A percentile compares a stretch with the other conserved stretches of the same genome.
Evolutionary conservation across 2,797 vertebrate genomes (phyloP).

Genomic region (Chiloscyllium punctatum): DNA sequence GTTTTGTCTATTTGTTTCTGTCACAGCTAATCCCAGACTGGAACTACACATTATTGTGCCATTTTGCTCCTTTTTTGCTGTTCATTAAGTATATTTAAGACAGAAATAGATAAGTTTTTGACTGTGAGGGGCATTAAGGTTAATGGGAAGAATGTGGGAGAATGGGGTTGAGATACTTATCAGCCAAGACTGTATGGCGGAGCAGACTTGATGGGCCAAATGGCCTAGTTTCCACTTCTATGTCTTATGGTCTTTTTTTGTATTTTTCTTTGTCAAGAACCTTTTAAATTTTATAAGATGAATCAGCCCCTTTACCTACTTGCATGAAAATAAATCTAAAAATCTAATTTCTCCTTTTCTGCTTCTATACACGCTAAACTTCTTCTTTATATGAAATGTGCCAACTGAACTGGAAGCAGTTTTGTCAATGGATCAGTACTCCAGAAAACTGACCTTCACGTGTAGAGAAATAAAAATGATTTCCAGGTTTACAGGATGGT

Average conservation of each 20-base stretch:
- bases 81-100: too few relatives aligned
- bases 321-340: neutral
- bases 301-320: neutral
- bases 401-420: slow-evolving; percentile 38
- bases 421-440: neutral
- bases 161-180: too few relatives aligned
- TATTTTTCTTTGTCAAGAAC: neutral
- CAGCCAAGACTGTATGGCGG: too few relatives aligned
- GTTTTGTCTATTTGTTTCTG: neutral
- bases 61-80: neutral
- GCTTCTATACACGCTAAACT: slow-evolving; percentile 5
- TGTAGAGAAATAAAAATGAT: neutral
- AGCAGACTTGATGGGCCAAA: too few relatives aligned
- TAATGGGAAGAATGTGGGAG: too few relatives aligned
- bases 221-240: too few relatives aligned
- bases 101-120: too few relatives aligned
- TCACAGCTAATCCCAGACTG: neutral
- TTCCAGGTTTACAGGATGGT: neutral
- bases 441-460: neutral
- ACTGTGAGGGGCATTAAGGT: too few relatives aligned
- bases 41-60: neutral
- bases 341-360: neutral
- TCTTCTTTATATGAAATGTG: slow-evolving; percentile 41
- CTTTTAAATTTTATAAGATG: neutral
- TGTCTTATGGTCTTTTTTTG: neutral